Base-by-base conservation (phyloP, 2,113 vertebrate species). In the Tilapia sparmanii region DNA sequence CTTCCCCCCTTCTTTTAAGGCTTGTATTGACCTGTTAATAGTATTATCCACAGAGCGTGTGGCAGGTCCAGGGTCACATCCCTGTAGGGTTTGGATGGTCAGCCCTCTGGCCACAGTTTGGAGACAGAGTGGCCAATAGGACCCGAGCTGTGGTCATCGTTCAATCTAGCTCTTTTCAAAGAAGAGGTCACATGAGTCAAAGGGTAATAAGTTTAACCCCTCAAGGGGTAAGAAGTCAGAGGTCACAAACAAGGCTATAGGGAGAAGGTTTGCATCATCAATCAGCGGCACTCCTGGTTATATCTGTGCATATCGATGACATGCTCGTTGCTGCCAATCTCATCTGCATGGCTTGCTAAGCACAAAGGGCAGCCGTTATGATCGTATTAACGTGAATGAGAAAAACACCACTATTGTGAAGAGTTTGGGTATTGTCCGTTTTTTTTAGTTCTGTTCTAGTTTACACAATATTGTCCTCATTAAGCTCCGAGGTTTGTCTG, bases 141-240 rank as follows among this genome's bases (percentile, higher is more conserved):
- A 96, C 97, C 96, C 89, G 90, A 96, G 96, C 91, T 88, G 94
- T 97, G 97, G 97, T 97, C 97, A 97, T 97, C 95, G 95, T 97
- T 98, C 97, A 98, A 97, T 97, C 97, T 97, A 96, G 96, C 96
- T 95, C 95, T 96, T 96, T 97, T 95, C 97, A 97, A 96, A 96
- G 95, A 94, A 96, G 96, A 97, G 97, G 97, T 97, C 97, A 97
- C 91, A 91, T 90, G 94, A 96, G 97, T 95, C 97, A 97, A 97
- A 97, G 97, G 97, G 96, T 98, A 98, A 98, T 98, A 98, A 97
- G 97, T 98, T 98, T 98, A 97, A 96, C 96, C 97, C 96, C 92
- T 90, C 3, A 81, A 95, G 93, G 93, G 93, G 81, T 93, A 89
- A 96, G 94, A 95, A 93, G 97, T 97, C 97, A 97, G 96, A 97